Conservation (phyloP, 2,888 invertebrate genomes). For the Myopa tessellatipennis region DNA sequence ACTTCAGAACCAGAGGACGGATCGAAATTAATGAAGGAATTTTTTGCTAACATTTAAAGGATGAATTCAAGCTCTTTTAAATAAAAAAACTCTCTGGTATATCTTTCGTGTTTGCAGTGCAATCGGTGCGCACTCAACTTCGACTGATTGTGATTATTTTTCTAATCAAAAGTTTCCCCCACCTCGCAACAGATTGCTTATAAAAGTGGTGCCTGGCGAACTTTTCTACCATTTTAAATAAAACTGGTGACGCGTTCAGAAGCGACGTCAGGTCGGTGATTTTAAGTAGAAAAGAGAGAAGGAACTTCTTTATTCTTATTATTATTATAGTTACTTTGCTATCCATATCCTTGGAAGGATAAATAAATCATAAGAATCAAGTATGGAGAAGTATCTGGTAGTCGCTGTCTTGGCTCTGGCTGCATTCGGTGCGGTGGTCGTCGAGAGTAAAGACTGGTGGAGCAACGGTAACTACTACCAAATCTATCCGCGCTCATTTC, state of each 20-base stretch:
- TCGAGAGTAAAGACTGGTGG: conserved; percentile 60
- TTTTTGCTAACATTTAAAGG: too few species aligned
- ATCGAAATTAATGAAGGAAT: too few species aligned
- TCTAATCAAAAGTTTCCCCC: neutral
- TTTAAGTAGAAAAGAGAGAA: neutral
- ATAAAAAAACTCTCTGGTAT: too few species aligned
- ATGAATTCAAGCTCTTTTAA: too few species aligned
- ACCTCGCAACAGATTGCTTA: conserved; percentile 1
- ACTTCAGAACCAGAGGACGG: too few species aligned
- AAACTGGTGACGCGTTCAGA: too few species aligned
- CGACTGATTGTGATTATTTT: neutral
- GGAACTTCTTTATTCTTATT: neutral
- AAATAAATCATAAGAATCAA: neutral
- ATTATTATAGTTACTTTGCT: neutral
- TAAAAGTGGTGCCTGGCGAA: conserved; percentile 6
- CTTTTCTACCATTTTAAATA: neutral
- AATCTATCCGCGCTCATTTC: conserved; percentile 83
- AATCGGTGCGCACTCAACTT: conserved; percentile 20
- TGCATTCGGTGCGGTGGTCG: conserved; percentile 7
- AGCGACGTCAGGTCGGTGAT: neutral
- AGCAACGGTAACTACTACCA: conserved; percentile 75
- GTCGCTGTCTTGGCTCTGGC: neutral
- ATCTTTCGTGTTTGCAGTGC: conserved; percentile 17
- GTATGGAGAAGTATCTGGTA: neutral
- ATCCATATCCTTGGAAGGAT: conserved; percentile 11